These are phyloP conservation scores for Barypeithes pellucidus DNA, from an alignment of 2,888 invertebrate genomes.

Conservation along the genomic window DNA sequence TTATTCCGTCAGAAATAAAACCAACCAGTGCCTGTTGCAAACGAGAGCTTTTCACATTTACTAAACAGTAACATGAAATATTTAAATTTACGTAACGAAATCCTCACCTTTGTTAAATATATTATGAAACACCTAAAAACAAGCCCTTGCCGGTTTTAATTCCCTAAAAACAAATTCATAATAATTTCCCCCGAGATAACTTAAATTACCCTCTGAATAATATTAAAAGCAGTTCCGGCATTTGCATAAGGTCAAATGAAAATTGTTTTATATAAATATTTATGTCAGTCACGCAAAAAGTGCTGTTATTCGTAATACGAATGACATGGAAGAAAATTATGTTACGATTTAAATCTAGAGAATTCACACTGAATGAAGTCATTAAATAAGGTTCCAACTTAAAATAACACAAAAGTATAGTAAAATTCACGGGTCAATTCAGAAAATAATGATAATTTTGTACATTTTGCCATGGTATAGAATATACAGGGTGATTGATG, in stretches of 20 bases:
- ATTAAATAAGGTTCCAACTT: neutral
- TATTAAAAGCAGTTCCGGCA: slow-evolving; percentile 11
- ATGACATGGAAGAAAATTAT: slow-evolving; percentile 6
- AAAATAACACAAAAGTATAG: too few relatives aligned
- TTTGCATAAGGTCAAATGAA: slow-evolving; percentile 23
- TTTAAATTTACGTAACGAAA: neutral
- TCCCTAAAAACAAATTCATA: slow-evolving; percentile 3
- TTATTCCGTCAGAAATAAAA: too few relatives aligned
- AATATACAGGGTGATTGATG: too few relatives aligned
- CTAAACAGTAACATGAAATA: neutral
- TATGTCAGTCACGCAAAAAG: slow-evolving; percentile 13
- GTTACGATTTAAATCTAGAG: neutral
- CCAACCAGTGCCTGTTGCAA: too few relatives aligned
- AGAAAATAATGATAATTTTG: too few relatives aligned
- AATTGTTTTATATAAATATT: slow-evolving; percentile 20
- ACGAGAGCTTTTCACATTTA: too few relatives aligned
- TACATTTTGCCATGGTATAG: too few relatives aligned
- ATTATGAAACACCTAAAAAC: slow-evolving; percentile 5
- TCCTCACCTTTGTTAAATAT: slow-evolving; percentile 8
- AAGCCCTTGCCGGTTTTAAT: neutral
- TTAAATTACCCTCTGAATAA: slow-evolving; percentile 16
- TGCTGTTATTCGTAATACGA: neutral
- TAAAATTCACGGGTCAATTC: too few relatives aligned
- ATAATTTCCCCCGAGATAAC: slow-evolving; percentile 15
- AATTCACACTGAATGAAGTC: neutral